A percentile compares a stretch with the other conserved stretches of the same genome.
Evolutionary conservation across 1,140 invertebrate genomes (phyloP).

Genomic region (Capitella teleta): DNA sequence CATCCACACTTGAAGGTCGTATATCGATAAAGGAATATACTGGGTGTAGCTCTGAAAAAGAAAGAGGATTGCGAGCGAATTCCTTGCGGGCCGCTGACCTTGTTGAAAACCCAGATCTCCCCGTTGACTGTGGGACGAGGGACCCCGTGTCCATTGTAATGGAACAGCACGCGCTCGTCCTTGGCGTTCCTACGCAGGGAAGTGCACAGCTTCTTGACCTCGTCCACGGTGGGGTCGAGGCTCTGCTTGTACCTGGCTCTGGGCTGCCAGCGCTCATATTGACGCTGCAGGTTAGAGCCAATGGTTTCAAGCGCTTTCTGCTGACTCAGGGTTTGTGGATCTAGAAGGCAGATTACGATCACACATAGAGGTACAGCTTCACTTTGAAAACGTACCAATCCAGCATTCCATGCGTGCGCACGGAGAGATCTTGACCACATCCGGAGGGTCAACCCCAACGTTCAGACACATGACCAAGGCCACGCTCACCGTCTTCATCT

Average conservation of each 20-base stretch:
- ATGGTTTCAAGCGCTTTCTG: conserved; percentile 88
- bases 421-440: conserved; percentile 91
- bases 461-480: conserved; percentile 95
- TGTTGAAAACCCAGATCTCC: conserved; percentile 99
- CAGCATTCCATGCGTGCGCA: conserved; percentile 93
- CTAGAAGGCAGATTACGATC: conserved; percentile 22
- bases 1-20: conserved; percentile 98
- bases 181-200: conserved; percentile 94
- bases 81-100: conserved; percentile 47
- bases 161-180: conserved; percentile 95
- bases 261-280: conserved; percentile 92
- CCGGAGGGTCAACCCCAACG: conserved; percentile 96
- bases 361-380: too few species aligned
- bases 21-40: conserved; percentile 96
- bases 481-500: conserved; percentile 82
- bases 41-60: conserved; percentile 76
- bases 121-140: conserved; percentile 95
- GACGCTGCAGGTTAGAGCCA: conserved; percentile 80
- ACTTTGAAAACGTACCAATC: conserved; percentile 66
- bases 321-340: conserved; percentile 67
- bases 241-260: conserved; percentile 78
- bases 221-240: conserved; percentile 92
- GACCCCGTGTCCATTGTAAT: conserved; percentile 99
- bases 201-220: conserved; percentile 92
- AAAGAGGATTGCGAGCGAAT: neutral